Percentiles rank a stretch among this genome's conserved stretches.
Conservation (phyloP, 1,140 invertebrate species). For the Nebria ingens region DNA sequence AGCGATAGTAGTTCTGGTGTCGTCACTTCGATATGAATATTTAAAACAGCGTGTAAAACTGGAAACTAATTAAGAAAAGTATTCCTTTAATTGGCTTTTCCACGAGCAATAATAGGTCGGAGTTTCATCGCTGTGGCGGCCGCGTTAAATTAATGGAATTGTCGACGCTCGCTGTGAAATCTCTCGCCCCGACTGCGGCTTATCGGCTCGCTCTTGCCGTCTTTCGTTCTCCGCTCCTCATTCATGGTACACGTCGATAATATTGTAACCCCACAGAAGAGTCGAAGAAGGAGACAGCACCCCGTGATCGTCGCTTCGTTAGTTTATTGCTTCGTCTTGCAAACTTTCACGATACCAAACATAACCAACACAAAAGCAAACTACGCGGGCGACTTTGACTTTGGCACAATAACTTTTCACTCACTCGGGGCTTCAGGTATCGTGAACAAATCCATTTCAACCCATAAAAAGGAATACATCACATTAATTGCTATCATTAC, state of each 20-base stretch:
- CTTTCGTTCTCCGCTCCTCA: background rate
- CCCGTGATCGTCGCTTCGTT: background rate
- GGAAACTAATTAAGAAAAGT: conserved; percentile 28
- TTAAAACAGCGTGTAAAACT: conserved; percentile 26
- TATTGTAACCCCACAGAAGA: background rate
- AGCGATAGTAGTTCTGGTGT: background rate
- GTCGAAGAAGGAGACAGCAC: no score
- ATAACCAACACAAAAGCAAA: no score
- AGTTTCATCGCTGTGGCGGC: conserved; percentile 19
- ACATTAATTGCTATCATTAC: no score
- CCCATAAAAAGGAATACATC: no score
- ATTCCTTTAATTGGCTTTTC: conserved; percentile 26
- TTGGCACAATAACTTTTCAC: no score
- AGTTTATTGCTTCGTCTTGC: background rate
- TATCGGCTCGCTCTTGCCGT: conserved; percentile 18
- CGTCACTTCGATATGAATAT: conserved; percentile 21
- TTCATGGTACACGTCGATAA: background rate
- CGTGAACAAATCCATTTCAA: no score
- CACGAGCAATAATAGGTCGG: conserved; percentile 22
- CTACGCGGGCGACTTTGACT: no score
- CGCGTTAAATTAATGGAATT: conserved; percentile 28
- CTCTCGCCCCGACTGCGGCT: conserved; percentile 23
- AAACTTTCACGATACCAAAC: background rate
- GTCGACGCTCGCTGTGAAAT: conserved; percentile 24
- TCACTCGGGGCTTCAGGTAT: no score